Conservation (phyloP, 2,888 invertebrate species). For the Catotricha subobsoleta region DNA sequence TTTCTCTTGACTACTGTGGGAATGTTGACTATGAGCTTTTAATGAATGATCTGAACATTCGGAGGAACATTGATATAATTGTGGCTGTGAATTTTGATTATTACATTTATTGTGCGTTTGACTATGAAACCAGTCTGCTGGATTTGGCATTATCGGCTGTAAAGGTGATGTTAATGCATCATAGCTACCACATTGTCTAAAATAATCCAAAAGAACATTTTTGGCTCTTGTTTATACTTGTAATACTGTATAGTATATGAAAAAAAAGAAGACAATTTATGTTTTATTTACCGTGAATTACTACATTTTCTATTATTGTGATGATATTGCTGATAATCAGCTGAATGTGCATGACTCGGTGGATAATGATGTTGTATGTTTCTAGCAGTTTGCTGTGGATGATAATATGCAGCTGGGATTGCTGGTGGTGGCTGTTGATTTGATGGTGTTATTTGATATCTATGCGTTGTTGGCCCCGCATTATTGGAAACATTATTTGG, state of each 20-base stretch:
- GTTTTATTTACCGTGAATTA: conserved; percentile 19
- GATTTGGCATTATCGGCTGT: conserved; percentile 20
- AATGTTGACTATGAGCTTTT: conserved; percentile 14
- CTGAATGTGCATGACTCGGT: conserved; percentile 25
- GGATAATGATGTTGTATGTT: conserved; percentile 30
- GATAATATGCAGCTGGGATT: conserved; percentile 3
- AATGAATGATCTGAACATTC: conserved; percentile 30
- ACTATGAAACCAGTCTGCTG: conserved; percentile 10
- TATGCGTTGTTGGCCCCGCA: conserved; percentile 17
- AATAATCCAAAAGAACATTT: neutral
- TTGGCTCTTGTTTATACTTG: neutral
- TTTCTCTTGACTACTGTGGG: conserved; percentile 1
- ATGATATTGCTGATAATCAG: conserved; percentile 25
- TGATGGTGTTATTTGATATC: conserved; percentile 27
- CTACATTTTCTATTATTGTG: conserved; percentile 17
- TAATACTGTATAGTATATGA: too few species aligned
- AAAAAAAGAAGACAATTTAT: too few species aligned
- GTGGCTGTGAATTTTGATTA: conserved; percentile 18
- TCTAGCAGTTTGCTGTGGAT: conserved; percentile 14
- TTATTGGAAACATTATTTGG: conserved; percentile 4
- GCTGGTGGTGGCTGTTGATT: conserved; percentile 21
- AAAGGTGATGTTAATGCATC: conserved; percentile 28
- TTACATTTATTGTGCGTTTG: conserved; percentile 11
- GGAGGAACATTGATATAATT: conserved; percentile 30
- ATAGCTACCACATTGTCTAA: conserved; percentile 27